Conservation (phyloP, 2,113 vertebrate genomes). For the Callospermophilus lateralis region DNA sequence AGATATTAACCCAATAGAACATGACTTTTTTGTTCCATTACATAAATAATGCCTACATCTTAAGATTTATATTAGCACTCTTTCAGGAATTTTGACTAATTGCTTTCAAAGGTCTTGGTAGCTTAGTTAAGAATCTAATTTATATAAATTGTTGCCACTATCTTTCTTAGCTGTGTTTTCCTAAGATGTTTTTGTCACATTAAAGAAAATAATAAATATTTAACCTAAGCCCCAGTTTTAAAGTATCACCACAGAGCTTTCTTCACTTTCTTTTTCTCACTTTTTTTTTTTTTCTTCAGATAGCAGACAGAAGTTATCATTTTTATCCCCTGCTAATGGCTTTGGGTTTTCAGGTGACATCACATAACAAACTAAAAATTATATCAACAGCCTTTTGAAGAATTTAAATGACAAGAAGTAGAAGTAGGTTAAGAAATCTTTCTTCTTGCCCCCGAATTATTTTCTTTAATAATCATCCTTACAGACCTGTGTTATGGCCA, state of each 20-base stretch:
- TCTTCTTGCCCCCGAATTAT: background rate
- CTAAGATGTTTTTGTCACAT: constrained; percentile 49
- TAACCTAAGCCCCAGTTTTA: constrained; percentile 37
- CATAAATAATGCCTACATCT: constrained; percentile 55
- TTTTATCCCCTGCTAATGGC: constrained; percentile 22
- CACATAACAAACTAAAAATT: constrained; percentile 15
- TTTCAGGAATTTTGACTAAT: constrained; percentile 54
- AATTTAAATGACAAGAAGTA: background rate
- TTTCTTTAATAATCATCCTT: constrained; percentile 16
- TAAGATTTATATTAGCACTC: constrained; percentile 20
- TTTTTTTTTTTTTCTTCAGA: background rate
- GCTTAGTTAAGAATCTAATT: constrained; percentile 64
- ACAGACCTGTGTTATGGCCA: background rate
- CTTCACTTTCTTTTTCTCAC: constrained; percentile 34
- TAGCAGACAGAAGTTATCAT: background rate
- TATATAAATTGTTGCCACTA: constrained; percentile 4
- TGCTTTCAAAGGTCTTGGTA: constrained; percentile 61
- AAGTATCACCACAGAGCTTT: constrained; percentile 29
- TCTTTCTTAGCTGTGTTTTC: constrained; percentile 57
- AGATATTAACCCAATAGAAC: background rate
- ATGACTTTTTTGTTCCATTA: constrained; percentile 50
- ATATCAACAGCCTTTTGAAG: background rate
- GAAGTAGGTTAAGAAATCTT: background rate
- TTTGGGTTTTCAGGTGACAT: background rate
- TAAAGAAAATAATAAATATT: constrained; percentile 67